A percentile compares a stretch with the other conserved stretches of the same genome.
Evolutionary conservation across 2,797 vertebrate genomes (phyloP).

Genomic region (Decapterus maruadsi): DNA sequence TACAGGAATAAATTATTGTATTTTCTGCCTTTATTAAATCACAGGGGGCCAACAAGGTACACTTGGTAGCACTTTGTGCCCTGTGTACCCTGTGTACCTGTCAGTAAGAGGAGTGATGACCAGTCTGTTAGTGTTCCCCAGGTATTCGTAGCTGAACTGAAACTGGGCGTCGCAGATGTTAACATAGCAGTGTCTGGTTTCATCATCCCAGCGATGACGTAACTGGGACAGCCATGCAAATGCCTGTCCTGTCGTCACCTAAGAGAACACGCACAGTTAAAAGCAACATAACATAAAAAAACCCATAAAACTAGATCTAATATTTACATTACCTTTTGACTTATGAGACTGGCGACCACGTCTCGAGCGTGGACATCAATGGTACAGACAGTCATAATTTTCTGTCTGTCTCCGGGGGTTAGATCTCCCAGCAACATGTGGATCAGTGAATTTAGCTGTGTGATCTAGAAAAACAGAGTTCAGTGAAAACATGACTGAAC

Average conservation of each 20-base stretch:
- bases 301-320: not conserved
- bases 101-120: slow-evolving; percentile 90
- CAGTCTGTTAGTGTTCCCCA: slow-evolving; percentile 88
- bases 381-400: slow-evolving; percentile 92
- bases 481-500: slow-evolving; percentile 30
- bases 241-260: slow-evolving; percentile 87
- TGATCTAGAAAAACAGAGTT: slow-evolving; percentile 89
- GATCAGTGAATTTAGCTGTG: slow-evolving; percentile 93
- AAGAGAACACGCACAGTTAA: slow-evolving; percentile 26
- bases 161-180: slow-evolving; percentile 91
- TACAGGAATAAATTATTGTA: not conserved
- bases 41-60: not conserved
- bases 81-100: slow-evolving; percentile 77
- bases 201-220: slow-evolving; percentile 88
- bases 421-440: slow-evolving; percentile 94
- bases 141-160: slow-evolving; percentile 89
- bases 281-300: no score
- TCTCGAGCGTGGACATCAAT: slow-evolving; percentile 92
- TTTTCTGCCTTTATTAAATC: not conserved
- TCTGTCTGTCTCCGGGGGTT: slow-evolving; percentile 89
- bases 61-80: not conserved
- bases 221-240: slow-evolving; percentile 90
- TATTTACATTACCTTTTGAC: slow-evolving; percentile 87
- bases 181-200: slow-evolving; percentile 83
- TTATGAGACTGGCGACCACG: slow-evolving; percentile 89